phyloP scores from a whole-genome alignment of 2,797 vertebrate species.

The Tapera naevia region DNA sequence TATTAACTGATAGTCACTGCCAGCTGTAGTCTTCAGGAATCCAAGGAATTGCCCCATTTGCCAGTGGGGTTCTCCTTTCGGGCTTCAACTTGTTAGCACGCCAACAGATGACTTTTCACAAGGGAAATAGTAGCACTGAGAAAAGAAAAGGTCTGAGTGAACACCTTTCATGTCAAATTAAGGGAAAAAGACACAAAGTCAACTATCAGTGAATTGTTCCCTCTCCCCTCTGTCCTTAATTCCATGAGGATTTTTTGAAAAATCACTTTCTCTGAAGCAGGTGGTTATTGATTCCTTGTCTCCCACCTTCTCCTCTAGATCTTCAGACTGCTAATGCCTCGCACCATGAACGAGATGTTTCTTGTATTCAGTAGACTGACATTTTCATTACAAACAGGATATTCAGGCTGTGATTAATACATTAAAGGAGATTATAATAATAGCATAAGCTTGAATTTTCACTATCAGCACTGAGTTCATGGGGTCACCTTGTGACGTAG shows the following conservation, averaged over 20 bases:
- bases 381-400: background rate
- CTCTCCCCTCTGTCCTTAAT: background rate
- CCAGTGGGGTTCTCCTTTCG: background rate
- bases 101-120: background rate
- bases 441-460: background rate
- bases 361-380: background rate
- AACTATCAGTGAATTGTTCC: background rate
- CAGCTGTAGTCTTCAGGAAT: background rate
- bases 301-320: background rate
- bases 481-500: rapidly evolving
- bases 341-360: background rate
- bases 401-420: background rate
- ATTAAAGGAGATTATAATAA: background rate
- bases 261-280: background rate
- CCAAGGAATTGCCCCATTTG: background rate
- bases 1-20: background rate
- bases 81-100: background rate
- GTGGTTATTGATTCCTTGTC: background rate
- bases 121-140: background rate
- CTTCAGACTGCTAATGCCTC: background rate
- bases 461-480: background rate
- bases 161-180: background rate
- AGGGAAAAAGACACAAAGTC: background rate
- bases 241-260: background rate
- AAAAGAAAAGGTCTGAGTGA: background rate